Conservation (phyloP, 2,797 vertebrate species). For the Erpetoichthys calabaricus region DNA sequence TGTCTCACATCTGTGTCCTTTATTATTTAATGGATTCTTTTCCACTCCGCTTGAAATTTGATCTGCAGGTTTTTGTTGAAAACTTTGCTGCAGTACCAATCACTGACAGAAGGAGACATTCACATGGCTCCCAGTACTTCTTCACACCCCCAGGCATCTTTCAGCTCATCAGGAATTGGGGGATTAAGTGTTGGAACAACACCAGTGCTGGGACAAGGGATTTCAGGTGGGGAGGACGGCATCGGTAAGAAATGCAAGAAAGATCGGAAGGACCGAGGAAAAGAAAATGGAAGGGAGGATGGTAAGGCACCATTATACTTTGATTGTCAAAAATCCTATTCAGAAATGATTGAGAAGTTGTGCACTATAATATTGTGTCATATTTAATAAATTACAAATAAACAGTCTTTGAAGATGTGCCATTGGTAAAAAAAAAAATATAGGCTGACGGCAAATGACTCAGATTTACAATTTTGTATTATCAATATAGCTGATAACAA, state of each 20-base stretch:
- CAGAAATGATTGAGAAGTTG: not conserved
- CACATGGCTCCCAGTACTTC: constrained; percentile 26
- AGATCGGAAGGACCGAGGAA: constrained; percentile 68
- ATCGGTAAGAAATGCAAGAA: constrained; percentile 68
- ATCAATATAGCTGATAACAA: too few species aligned
- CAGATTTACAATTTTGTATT: too few species aligned
- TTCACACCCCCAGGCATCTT: constrained; percentile 25
- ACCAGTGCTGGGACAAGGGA: constrained; percentile 27
- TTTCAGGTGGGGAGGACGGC: constrained; percentile 45
- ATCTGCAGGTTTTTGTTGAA: constrained; percentile 65
- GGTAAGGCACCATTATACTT: constrained; percentile 27
- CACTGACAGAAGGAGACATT: constrained; percentile 58
- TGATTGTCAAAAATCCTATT: not conserved
- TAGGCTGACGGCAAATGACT: too few species aligned
- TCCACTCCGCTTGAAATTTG: too few species aligned
- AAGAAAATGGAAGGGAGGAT: constrained; percentile 68
- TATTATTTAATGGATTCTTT: too few species aligned
- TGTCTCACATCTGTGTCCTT: too few species aligned
- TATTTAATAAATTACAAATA: too few species aligned
- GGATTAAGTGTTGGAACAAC: constrained; percentile 24
- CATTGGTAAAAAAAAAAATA: too few species aligned
- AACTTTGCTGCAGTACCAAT: constrained; percentile 72
- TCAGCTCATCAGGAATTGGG: constrained; percentile 35
- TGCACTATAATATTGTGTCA: not conserved
- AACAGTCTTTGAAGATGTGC: too few species aligned